Percentiles rank a stretch among this genome's conserved stretches.
Conservation (phyloP, 2,797 vertebrate genomes). For the Kryptopterus vitreolus region DNA sequence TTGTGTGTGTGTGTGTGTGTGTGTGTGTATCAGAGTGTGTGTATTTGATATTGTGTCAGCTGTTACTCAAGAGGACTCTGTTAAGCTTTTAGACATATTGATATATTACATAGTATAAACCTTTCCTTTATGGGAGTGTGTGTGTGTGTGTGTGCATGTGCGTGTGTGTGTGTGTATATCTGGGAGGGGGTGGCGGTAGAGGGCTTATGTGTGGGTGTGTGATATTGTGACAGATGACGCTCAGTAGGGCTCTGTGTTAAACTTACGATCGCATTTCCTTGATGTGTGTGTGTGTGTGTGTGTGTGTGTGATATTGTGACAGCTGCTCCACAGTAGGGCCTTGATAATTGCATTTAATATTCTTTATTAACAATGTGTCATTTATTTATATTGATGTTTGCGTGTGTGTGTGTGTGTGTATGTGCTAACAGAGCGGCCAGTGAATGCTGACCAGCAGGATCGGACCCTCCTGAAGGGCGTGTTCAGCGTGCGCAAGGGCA, state of each 20-base stretch:
- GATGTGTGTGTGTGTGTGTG: background rate
- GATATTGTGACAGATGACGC: conserved; percentile 34
- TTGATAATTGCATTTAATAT: background rate
- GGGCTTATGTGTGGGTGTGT: conserved; percentile 23
- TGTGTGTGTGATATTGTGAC: conserved; percentile 31
- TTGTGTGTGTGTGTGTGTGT: conserved; percentile 42
- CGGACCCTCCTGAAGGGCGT: conserved; percentile 88
- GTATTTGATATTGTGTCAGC: conserved; percentile 25
- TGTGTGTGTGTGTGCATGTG: conserved; percentile 25
- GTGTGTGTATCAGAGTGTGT: conserved; percentile 14
- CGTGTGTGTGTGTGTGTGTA: conserved; percentile 36
- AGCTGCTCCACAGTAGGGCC: conserved; percentile 21
- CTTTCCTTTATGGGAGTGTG: background rate
- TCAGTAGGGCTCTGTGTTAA: conserved; percentile 6
- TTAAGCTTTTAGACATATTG: background rate
- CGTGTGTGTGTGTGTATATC: conserved; percentile 20
- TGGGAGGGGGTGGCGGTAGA: conserved; percentile 8
- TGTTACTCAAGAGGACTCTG: conserved; percentile 8
- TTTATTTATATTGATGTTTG: conserved; percentile 56
- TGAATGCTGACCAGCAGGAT: conserved; percentile 88
- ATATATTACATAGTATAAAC: background rate
- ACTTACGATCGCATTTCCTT: background rate
- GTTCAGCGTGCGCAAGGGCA: conserved; percentile 92
- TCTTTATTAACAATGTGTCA: background rate
- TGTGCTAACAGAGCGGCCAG: conserved; percentile 79